Evolutionary conservation across 2,888 invertebrate species (phyloP), one percentile per base, ranked within the genome.

Genomic region (Eupithecia exiguata): DNA sequence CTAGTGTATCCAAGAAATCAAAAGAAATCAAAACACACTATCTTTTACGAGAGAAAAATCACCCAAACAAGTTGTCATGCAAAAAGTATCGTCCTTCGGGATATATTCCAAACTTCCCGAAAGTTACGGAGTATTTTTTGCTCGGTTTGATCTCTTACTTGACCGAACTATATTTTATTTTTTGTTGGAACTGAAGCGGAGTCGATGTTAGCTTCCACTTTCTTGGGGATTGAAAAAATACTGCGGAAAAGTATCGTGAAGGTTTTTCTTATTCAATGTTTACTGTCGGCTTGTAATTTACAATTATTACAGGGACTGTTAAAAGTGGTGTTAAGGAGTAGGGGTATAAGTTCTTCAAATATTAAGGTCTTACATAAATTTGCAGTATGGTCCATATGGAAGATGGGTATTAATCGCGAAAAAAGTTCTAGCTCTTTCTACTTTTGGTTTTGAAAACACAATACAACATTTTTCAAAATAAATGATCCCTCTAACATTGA

Each of bases 61-160:
- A 77, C 71, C 78, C 38, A 49, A 68, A 70, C 70, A 71, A 66
- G 82, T 83, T 83, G 83, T 83, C 84, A 84, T 84, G 84, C 83
- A 85, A 87, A 86, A 86, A 86, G 72, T 81, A 79, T 82, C 78
- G 79, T 78, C 83, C 82, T 80, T n/a, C 75, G 84, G 83, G 85
- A 81, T 76, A 78, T 76, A 40, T 16, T 7, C 40, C 14, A 16
- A 77, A 79, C 74, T 77, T 72, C 77, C 69, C 43, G 75, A 78
- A 82, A 80, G 78, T 82, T 78, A 35, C 25, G 69, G 68, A 76
- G 71, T 73, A 75, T 77, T 79, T 78, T 79, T 78, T 80, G 76
- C 76, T 74, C 69, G 66, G 73, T 78, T 69, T 69, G 75, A 77
- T 80, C 77, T 74, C 72, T 74, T 40, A 67, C 43, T 72, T 75